phyloP scores from a whole-genome alignment of 2,888 invertebrate genomes.

The Amorpha juglandis region DNA sequence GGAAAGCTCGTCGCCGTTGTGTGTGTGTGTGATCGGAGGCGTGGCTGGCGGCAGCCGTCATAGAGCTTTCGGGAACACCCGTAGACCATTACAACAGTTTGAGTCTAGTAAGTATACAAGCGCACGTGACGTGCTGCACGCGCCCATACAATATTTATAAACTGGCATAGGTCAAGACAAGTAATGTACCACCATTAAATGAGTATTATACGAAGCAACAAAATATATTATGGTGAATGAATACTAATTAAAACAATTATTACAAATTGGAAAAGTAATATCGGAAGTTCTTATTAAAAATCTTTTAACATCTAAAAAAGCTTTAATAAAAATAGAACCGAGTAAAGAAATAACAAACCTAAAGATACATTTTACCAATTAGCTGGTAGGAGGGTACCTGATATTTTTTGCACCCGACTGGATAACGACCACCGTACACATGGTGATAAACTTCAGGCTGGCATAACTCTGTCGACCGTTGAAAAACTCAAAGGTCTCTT shows the following conservation, averaged over 20 bases:
- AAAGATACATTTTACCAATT: too few species aligned
- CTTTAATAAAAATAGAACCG: too few species aligned
- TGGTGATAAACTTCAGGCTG: too few species aligned
- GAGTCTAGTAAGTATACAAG: constrained; percentile 34
- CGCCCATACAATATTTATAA: constrained; percentile 37
- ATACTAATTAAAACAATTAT: neutral
- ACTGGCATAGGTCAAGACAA: constrained; percentile 34
- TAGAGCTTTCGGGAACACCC: constrained; percentile 58
- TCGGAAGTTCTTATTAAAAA: too few species aligned
- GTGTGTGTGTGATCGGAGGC: constrained; percentile 4
- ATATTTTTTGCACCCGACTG: too few species aligned
- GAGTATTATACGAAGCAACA: neutral
- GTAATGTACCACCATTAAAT: constrained; percentile 10
- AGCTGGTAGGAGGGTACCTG: too few species aligned
- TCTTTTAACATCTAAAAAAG: too few species aligned
- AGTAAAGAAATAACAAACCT: too few species aligned
- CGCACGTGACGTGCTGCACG: constrained; percentile 71
- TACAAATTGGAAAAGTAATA: too few species aligned
- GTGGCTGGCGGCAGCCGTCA: constrained; percentile 45
- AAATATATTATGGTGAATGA: neutral
- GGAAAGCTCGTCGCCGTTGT: neutral
- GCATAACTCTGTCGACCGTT: too few species aligned
- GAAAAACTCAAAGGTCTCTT: too few species aligned
- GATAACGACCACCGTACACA: too few species aligned
- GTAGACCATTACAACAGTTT: neutral